These are phyloP conservation scores for Porphyrio hochstetteri DNA, from an alignment of 2,113 vertebrate genomes.

Conservation along the genomic window DNA sequence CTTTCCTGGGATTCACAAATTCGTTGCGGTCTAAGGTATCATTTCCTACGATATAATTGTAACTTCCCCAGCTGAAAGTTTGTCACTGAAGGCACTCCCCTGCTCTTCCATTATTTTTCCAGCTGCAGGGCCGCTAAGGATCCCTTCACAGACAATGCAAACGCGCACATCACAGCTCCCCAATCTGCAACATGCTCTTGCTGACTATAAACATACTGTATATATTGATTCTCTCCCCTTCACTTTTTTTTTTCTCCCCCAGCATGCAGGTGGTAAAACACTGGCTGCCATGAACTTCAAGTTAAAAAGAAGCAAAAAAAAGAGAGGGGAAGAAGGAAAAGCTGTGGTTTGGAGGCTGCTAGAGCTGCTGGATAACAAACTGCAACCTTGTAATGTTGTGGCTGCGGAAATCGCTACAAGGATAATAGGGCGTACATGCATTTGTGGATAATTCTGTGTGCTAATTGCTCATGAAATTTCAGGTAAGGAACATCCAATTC, in stretches of 20 bases:
- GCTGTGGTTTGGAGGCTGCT: constrained; percentile 45
- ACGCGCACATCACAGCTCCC: constrained; percentile 67
- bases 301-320: constrained; percentile 11
- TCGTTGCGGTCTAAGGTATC: constrained; percentile 66
- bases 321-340: not conserved
- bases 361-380: constrained; percentile 52
- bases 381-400: not conserved
- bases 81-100: constrained; percentile 71
- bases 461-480: not conserved
- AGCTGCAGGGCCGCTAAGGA: constrained; percentile 62
- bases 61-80: constrained; percentile 75
- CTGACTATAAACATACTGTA: constrained; percentile 74
- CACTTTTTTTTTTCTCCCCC: constrained; percentile 51
- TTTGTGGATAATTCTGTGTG: not conserved
- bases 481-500: not conserved
- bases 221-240: constrained; percentile 67
- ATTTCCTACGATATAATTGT: constrained; percentile 73
- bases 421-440: not conserved
- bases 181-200: constrained; percentile 57
- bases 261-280: constrained; percentile 75
- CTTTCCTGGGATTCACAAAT: constrained; percentile 73
- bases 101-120: constrained; percentile 73
- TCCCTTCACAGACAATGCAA: constrained; percentile 69
- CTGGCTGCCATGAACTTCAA: constrained; percentile 67
- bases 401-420: not conserved